phyloP scores from a whole-genome alignment of 2,888 invertebrate genomes.

The Dyspetes luteomarginatus region DNA sequence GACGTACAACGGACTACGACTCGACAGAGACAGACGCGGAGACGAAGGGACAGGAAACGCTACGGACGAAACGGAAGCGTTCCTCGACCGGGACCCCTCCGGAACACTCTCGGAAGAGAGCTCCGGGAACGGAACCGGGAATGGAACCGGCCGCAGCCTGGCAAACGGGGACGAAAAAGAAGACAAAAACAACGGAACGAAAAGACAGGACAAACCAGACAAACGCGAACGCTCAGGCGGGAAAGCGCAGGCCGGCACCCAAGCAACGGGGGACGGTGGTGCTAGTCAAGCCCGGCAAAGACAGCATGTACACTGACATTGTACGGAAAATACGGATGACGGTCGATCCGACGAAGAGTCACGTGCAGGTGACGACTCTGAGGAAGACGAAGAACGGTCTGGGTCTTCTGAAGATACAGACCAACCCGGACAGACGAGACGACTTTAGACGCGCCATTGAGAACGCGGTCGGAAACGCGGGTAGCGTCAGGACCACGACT shows the following conservation, averaged over 20 bases:
- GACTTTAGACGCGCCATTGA: conserved; percentile 26
- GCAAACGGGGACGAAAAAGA: conserved; percentile 29
- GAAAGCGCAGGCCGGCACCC: conserved; percentile 13
- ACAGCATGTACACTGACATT: conserved; percentile 46
- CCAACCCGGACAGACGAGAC: conserved; percentile 33
- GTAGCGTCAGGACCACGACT: conserved; percentile 32
- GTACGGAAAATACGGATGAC: conserved; percentile 19
- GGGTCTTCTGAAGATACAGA: conserved; percentile 37
- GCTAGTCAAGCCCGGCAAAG: conserved; percentile 47
- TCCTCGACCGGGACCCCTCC: conserved; percentile 37
- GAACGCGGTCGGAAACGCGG: conserved; percentile 48
- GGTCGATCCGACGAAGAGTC: conserved; percentile 31
- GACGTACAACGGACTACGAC: background rate
- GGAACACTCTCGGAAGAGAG: conserved; percentile 45
- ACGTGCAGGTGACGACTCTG: conserved; percentile 50
- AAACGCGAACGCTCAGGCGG: conserved; percentile 29
- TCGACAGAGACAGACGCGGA: background rate
- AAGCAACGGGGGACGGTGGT: conserved; percentile 26
- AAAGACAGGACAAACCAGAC: background rate
- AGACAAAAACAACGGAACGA: background rate
- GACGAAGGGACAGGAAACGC: background rate
- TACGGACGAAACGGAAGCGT: conserved; percentile 5
- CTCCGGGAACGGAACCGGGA: conserved; percentile 22
- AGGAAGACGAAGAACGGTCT: conserved; percentile 56
- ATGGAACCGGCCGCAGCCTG: conserved; percentile 33